Conservation (phyloP, 2,888 invertebrate genomes). For the Macrostomum cliftonense region DNA sequence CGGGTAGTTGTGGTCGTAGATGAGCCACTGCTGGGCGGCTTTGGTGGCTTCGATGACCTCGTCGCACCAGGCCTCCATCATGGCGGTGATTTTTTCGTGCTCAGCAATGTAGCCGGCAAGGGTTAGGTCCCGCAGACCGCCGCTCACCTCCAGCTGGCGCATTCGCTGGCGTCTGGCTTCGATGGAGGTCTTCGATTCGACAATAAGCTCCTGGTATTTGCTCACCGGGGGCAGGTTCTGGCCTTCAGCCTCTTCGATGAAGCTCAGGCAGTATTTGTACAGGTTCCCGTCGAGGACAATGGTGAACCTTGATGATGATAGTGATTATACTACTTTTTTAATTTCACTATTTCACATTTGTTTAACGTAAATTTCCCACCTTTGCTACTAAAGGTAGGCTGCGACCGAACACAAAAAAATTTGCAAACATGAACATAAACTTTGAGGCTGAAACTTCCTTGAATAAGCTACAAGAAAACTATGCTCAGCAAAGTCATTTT, state of each 20-base stretch:
- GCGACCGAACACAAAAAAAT: too few relatives aligned
- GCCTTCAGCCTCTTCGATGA: neutral
- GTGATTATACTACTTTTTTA: too few relatives aligned
- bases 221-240: neutral
- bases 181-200: neutral
- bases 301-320: too few relatives aligned
- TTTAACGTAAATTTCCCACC: too few relatives aligned
- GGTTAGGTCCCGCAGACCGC: too few relatives aligned
- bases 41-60: neutral
- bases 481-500: too few relatives aligned
- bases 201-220: neutral
- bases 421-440: too few relatives aligned
- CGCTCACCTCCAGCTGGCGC: neutral
- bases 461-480: too few relatives aligned
- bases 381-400: too few relatives aligned
- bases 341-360: too few relatives aligned
- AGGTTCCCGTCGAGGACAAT: neutral
- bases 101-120: neutral
- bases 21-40: neutral
- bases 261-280: slow-evolving; percentile 3
- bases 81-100: slow-evolving; percentile 1
- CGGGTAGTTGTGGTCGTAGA: slow-evolving; percentile 1
- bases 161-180: neutral
- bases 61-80: neutral
- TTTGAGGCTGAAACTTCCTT: too few relatives aligned